Evolutionary conservation across 2,797 vertebrate species (phyloP).

Genomic region (Syndactyla subalaris): DNA sequence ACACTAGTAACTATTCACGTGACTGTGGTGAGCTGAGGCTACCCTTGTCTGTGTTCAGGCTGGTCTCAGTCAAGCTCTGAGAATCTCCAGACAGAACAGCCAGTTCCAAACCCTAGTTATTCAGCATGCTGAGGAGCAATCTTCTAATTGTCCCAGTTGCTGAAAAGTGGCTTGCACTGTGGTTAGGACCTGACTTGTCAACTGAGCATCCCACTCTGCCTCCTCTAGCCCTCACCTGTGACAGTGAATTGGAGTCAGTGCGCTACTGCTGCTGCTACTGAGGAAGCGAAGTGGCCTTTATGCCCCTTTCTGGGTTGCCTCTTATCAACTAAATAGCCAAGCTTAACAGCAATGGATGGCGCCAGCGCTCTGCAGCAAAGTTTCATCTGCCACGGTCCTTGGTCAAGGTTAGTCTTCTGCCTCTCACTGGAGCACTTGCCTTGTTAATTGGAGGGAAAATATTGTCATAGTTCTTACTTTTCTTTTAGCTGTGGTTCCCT

Average conservation of each 20-base stretch:
- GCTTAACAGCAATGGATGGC: too few relatives aligned
- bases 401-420: background rate
- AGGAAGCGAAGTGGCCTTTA: rapidly evolving
- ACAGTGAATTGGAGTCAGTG: rapidly evolving
- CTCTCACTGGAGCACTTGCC: background rate
- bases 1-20: background rate
- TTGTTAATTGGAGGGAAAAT: background rate
- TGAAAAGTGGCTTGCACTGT: background rate
- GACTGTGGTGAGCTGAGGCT: background rate
- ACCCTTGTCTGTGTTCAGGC: background rate
- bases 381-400: background rate
- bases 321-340: background rate
- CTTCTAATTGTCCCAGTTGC: background rate
- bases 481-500: background rate
- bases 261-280: background rate
- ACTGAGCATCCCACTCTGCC: background rate
- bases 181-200: background rate
- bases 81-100: background rate
- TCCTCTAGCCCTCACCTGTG: background rate
- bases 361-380: background rate
- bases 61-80: background rate
- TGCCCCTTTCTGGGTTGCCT: background rate
- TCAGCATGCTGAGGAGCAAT: background rate
- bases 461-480: background rate
- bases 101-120: background rate